These are phyloP conservation scores for Macrobrachium nipponense DNA, from an alignment of 1,140 invertebrate genomes.

Conservation along the genomic window DNA sequence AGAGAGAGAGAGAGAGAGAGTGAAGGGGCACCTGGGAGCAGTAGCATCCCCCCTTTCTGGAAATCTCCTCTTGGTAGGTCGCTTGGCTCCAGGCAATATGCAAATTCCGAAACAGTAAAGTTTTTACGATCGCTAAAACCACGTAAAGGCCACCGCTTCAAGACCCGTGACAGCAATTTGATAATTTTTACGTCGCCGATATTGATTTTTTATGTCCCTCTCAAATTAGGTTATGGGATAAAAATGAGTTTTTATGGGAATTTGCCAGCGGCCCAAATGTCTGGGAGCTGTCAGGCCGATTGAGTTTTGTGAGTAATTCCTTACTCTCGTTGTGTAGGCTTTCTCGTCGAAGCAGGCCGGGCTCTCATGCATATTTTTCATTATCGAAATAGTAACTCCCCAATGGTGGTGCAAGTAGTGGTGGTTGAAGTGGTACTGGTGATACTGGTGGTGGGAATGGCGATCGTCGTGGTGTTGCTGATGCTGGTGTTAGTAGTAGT, in stretches of 20 bases:
- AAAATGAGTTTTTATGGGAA: conserved; percentile 31
- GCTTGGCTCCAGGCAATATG: background rate
- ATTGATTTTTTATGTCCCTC: conserved; percentile 49
- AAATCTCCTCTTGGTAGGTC: background rate
- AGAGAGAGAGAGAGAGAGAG: background rate
- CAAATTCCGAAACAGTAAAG: background rate
- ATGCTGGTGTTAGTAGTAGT: too few relatives aligned
- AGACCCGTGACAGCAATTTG: conserved; percentile 38
- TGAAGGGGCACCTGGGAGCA: background rate
- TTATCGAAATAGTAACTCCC: too few relatives aligned
- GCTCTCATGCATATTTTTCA: too few relatives aligned
- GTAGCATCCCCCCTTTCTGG: background rate
- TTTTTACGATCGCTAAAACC: conserved; percentile 14
- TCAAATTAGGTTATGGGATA: conserved; percentile 39
- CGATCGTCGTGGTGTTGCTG: too few relatives aligned
- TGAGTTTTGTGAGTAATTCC: too few relatives aligned
- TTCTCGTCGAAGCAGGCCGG: too few relatives aligned
- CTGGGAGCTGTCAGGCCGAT: background rate
- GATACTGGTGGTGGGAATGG: too few relatives aligned
- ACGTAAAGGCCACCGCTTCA: conserved; percentile 16
- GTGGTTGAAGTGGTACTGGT: too few relatives aligned
- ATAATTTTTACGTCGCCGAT: conserved; percentile 36
- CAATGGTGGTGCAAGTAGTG: too few relatives aligned
- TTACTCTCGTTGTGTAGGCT: too few relatives aligned
- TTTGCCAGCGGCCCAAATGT: background rate